These are phyloP conservation scores for Macrotrachela quadricornifera DNA, from an alignment of 1,140 invertebrate species.

Conservation along the genomic window DNA sequence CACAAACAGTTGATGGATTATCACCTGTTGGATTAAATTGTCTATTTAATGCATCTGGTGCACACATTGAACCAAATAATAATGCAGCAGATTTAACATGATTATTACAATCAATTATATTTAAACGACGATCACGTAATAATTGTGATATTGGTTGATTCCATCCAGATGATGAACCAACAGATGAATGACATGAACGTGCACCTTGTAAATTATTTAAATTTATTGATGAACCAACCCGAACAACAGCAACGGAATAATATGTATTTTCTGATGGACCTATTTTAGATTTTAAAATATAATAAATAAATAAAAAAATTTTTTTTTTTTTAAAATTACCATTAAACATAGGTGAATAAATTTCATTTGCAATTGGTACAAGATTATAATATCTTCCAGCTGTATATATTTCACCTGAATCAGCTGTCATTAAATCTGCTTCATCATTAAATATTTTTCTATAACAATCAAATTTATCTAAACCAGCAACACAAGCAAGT, in stretches of 20 bases:
- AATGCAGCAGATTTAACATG: conserved; percentile 72
- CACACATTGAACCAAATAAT: conserved; percentile 72
- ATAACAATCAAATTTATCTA: conserved; percentile 60
- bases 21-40: conserved; percentile 71
- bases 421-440: conserved; percentile 61
- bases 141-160: conserved; percentile 62
- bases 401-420: conserved; percentile 75
- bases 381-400: conserved; percentile 74
- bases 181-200: conserved; percentile 56
- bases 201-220: conserved; percentile 45
- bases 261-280: background rate
- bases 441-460: conserved; percentile 45
- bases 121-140: conserved; percentile 53
- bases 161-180: conserved; percentile 76
- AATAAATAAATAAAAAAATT: no score
- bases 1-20: conserved; percentile 56
- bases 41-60: conserved; percentile 66
- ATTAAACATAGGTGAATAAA: background rate
- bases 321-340: no score
- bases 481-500: conserved; percentile 46
- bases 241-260: conserved; percentile 64
- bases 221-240: conserved; percentile 39
- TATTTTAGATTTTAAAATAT: no score
- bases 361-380: conserved; percentile 49
- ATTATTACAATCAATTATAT: conserved; percentile 69